A percentile compares a stretch with the other conserved stretches of the same genome.
phyloP scores from a whole-genome alignment of 2,113 vertebrate species.

The Myotis davidii region DNA sequence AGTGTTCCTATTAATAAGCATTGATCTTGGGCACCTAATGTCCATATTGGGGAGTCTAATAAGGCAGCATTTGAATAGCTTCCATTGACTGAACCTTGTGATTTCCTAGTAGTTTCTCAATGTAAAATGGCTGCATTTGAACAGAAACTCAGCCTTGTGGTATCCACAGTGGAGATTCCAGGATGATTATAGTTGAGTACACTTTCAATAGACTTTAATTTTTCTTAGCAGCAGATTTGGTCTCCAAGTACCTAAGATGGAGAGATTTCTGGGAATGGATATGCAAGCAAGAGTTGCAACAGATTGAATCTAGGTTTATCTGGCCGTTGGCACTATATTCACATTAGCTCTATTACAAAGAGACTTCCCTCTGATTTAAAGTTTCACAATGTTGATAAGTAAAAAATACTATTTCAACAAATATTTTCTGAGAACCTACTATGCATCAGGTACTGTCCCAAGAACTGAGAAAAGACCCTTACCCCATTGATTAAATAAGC shows the following conservation, averaged over 20 bases:
- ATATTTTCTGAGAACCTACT: conserved; percentile 25
- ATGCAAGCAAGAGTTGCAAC: conserved; percentile 36
- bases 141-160: background rate
- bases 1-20: background rate
- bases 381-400: conserved; percentile 12
- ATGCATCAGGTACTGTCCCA: background rate
- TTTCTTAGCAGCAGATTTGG: background rate
- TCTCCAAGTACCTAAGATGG: background rate
- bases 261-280: background rate
- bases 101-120: background rate
- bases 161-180: background rate
- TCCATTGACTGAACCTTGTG: background rate
- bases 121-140: conserved; percentile 10
- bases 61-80: background rate
- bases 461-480: background rate
- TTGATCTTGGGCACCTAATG: background rate
- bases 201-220: background rate
- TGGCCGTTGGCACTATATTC: background rate
- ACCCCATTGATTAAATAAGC: conserved; percentile 16
- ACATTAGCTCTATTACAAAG: conserved; percentile 33
- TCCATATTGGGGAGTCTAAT: background rate
- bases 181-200: background rate
- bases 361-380: conserved; percentile 15
- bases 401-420: conserved; percentile 32
- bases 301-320: conserved; percentile 6